phyloP scores from a whole-genome alignment of 2,797 vertebrate species.

The Lepilemur septentrionalis region DNA sequence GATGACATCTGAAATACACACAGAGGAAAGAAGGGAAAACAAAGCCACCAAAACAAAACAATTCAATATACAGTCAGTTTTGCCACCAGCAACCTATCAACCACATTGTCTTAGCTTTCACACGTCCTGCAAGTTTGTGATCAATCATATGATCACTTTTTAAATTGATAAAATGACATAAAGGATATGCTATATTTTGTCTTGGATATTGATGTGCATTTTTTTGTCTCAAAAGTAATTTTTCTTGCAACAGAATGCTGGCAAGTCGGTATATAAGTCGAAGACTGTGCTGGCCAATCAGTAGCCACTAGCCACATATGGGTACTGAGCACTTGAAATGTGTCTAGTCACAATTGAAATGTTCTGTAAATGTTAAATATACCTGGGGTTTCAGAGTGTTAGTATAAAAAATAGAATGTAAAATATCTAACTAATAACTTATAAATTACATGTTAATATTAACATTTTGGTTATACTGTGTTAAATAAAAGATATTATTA shows the following conservation, averaged over 20 bases:
- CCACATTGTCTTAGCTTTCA: slow-evolving; percentile 80
- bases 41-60: slow-evolving; percentile 80
- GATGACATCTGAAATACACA: slow-evolving; percentile 70
- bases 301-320: not conserved
- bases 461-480: not conserved
- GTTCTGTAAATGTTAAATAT: not conserved
- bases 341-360: not conserved
- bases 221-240: not conserved
- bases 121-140: slow-evolving; percentile 79
- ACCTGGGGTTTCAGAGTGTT: not conserved
- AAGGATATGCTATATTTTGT: not conserved
- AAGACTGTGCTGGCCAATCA: not conserved
- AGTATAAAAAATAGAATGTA: not conserved
- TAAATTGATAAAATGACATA: slow-evolving; percentile 73
- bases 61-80: slow-evolving; percentile 82
- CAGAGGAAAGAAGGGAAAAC: slow-evolving; percentile 72
- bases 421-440: not conserved
- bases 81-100: slow-evolving; percentile 80
- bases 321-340: not conserved
- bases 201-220: not conserved
- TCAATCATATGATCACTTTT: slow-evolving; percentile 83
- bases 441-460: not conserved
- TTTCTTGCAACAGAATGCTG: not conserved
- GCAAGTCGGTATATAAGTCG: not conserved
- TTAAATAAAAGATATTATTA: slow-evolving; percentile 10